Percentiles rank a stretch among this genome's conserved stretches.
These are phyloP conservation scores for Zoanthus sociatus DNA, from an alignment of 92 coral and sea anemone species.

Conservation along the genomic window DNA sequence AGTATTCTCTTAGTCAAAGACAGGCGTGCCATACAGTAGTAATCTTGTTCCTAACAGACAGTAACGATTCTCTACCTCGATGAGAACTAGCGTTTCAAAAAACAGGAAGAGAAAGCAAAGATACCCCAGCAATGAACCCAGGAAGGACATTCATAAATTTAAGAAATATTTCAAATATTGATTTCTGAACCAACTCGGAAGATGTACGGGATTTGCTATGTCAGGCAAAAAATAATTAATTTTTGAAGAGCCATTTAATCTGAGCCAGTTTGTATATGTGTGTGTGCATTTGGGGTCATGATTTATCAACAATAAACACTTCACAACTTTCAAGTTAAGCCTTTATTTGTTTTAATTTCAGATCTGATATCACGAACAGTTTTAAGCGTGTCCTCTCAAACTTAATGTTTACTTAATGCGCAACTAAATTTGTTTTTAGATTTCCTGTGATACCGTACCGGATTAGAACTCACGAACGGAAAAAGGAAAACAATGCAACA, in stretches of 20 bases:
- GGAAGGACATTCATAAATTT: slow-evolving; percentile 4
- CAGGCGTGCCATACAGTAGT: neutral
- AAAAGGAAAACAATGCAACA: slow-evolving; percentile 1
- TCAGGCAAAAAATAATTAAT: neutral
- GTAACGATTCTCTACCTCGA: neutral
- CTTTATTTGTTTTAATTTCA: neutral
- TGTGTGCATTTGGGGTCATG: no score
- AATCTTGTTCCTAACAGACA: neutral
- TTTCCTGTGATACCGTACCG: slow-evolving; percentile 13
- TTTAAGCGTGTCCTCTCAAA: neutral
- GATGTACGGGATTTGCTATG: neutral
- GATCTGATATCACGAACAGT: neutral
- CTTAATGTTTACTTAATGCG: neutral
- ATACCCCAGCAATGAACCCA: neutral
- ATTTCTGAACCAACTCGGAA: neutral
- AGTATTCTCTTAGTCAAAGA: neutral
- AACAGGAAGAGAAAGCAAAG: neutral
- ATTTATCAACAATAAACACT: no score
- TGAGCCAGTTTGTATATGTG: neutral
- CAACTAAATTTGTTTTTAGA: neutral
- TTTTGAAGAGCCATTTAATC: neutral
- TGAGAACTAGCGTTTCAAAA: neutral
- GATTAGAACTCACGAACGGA: slow-evolving; percentile 29
- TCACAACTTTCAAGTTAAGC: neutral
- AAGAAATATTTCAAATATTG: slow-evolving; percentile 16